A percentile compares a stretch with the other conserved stretches of the same genome.
These are phyloP conservation scores for Achroia grisella DNA, from an alignment of 1,140 invertebrate species.

Conservation along the genomic window DNA sequence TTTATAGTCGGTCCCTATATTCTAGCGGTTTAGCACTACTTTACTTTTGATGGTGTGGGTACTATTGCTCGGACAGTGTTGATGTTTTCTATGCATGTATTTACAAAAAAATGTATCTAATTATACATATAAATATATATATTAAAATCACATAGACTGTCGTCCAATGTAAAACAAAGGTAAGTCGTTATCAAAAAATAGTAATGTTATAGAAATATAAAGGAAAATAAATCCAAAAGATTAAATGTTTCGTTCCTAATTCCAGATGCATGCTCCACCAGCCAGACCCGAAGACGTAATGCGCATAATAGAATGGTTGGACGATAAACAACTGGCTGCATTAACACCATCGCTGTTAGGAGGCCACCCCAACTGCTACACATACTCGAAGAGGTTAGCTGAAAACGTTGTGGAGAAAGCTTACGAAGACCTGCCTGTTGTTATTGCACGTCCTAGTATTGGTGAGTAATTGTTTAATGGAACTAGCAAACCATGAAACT, in stretches of 20 bases:
- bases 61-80: no score
- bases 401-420: conserved; percentile 77
- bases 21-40: no score
- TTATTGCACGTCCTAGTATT: conserved; percentile 86
- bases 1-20: no score
- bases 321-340: conserved; percentile 77
- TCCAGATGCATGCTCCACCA: conserved; percentile 75
- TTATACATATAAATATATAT: no score
- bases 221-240: no score
- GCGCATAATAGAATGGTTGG: conserved; percentile 80
- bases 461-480: conserved; percentile 65
- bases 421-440: conserved; percentile 76
- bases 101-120: no score
- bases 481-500: neutral
- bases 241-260: neutral
- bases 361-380: conserved; percentile 85
- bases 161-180: neutral
- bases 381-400: conserved; percentile 81
- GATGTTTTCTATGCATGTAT: no score
- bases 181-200: neutral
- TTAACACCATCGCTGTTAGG: conserved; percentile 79
- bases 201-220: no score
- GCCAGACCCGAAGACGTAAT: conserved; percentile 82
- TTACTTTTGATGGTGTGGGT: no score
- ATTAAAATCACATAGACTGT: no score